Conservation (phyloP, 2,113 vertebrate genomes). For the Dasyurus viverrinus region DNA sequence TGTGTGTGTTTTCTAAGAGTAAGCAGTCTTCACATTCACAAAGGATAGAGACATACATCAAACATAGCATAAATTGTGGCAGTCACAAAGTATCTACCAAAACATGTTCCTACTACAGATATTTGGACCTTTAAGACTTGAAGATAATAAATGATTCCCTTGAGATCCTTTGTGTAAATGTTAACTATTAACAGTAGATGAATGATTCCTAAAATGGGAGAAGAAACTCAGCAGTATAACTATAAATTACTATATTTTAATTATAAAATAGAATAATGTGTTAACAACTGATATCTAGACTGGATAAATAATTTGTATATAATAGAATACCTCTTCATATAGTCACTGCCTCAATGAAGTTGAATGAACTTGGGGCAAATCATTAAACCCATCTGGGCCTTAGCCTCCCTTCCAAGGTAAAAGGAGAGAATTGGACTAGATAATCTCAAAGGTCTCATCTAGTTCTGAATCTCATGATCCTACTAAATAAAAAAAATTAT, state of each 20-base stretch:
- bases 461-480: not conserved
- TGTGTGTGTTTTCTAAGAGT: not conserved
- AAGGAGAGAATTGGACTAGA: not conserved
- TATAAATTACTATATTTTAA: conserved; percentile 10
- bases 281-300: conserved; percentile 32
- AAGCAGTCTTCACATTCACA: not conserved
- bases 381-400: not conserved
- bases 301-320: conserved; percentile 32
- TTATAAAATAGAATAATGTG: not conserved
- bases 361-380: not conserved
- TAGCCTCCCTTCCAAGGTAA: not conserved
- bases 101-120: not conserved
- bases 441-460: not conserved
- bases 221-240: not conserved
- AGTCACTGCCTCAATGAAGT: not conserved
- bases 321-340: not conserved
- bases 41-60: not conserved
- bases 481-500: not conserved
- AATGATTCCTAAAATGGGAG: not conserved
- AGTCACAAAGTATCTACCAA: not conserved
- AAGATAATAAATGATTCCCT: conserved; percentile 9
- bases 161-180: conserved; percentile 27
- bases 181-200: conserved; percentile 1
- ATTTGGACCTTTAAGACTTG: conserved; percentile 41
- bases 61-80: not conserved